phyloP scores from a whole-genome alignment of 2,113 vertebrate genomes.

The Monarcha castaneiventris region DNA sequence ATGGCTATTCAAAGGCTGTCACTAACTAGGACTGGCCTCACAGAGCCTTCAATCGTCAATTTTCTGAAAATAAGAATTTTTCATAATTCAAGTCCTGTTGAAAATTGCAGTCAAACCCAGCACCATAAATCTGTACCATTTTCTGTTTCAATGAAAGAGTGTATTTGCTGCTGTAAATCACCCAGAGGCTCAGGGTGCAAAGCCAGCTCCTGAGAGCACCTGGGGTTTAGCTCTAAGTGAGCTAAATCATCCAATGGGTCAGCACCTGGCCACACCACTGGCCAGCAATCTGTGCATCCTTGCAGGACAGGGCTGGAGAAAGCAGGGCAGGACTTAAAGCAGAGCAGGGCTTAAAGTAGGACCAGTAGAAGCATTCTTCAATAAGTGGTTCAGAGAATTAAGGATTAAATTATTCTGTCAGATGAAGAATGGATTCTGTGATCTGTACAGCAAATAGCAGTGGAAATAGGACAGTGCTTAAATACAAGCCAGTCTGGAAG shows the following conservation, averaged over 20 bases:
- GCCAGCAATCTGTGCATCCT: background rate
- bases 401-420: conserved; percentile 18
- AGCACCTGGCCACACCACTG: background rate
- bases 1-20: background rate
- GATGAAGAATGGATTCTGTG: background rate
- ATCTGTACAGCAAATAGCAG: background rate
- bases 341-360: background rate
- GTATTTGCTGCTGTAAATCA: background rate
- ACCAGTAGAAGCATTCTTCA: background rate
- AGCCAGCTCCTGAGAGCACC: background rate
- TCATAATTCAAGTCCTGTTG: background rate
- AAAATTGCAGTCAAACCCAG: background rate
- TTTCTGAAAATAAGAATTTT: background rate
- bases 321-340: background rate
- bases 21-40: background rate
- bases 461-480: background rate
- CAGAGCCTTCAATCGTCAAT: background rate
- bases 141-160: background rate
- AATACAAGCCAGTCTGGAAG: background rate
- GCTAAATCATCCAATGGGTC: background rate
- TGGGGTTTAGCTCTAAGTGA: background rate
- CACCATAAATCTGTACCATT: background rate
- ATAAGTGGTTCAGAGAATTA: background rate
- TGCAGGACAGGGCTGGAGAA: background rate
- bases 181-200: background rate